Evolutionary conservation across 2,113 vertebrate species (phyloP), one percentile per base, ranked within the genome.

Genomic region (Tautogolabrus adspersus): DNA sequence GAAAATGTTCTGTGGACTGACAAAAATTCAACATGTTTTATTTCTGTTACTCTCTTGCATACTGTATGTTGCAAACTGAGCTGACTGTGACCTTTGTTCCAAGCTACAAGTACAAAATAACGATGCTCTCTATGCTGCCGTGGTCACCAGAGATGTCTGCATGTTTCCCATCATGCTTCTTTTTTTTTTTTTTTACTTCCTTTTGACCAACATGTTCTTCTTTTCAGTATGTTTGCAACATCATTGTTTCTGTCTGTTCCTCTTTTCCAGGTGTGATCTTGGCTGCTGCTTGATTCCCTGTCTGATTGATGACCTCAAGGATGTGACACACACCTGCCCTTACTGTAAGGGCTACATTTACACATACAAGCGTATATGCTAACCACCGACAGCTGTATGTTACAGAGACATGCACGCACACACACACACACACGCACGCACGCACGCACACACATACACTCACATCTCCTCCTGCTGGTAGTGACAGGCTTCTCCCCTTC

Each of bases 271-370:
- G 89, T 99, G 98, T 74, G 96, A 99, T 65, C 93, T 99, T 3
- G 98, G 98, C 89, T 99, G 98, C 93, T 99, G 98, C 91, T 93
- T 99, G 88, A 97, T 99, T 92, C 98, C 98, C 47, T 99, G 97
- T 86, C 90, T 99, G 89, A 97, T 99, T 0, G 97, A 99, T 11
- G 97, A 99, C 90, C 97, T 99, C 89, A 99, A 99, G 95, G 98
- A 99, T 10, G 98, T 99, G 95, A 98, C 96, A 0, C 98, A 99
- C 92, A 97, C 96, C 22, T 99, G 98, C 87, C 98, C 98, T 81
- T 96, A 96, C 93, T 99, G 98, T 94, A 99, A 99, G 95, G 97
- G 96, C 89, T 97, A 98, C 76, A 98, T 99, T 92, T 99, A 98
- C 93, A 98, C 97, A 47, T 99, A 98, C 95, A 98, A 98, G 92